Evolutionary conservation across 2,888 invertebrate genomes (phyloP), one percentile per base, ranked within the genome.

Genomic region (Leucania comma): DNA sequence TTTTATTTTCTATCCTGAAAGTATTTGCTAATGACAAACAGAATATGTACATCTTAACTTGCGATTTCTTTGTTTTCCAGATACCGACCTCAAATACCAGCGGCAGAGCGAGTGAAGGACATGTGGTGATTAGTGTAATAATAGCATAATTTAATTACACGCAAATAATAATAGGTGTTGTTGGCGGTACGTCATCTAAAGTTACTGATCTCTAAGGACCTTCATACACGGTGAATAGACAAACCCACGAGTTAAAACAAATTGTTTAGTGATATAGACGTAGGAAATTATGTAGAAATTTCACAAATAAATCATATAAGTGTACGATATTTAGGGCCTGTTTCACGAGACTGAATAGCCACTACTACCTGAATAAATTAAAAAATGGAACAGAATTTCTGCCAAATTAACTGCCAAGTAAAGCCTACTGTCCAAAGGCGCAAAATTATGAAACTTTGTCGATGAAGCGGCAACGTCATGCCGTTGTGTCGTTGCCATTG

Each of bases 51-150:
- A n/a, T 22, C 12, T 12, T 38, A 26, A 67, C 22, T 8, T 12
- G 4, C 38, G 17, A 22, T 65, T 24, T 67, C 10, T 38, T 63
- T 70, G 54, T 64, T 76, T 91, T 88, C 4, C 92, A 96, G 96
- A 86, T 95, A 94, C 85, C 94, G 96, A 66, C 95, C 95, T 57
- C 95, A 96, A 84, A 89, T 95, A 82, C 95, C 96, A 46, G 93
- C 95, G 14, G 88, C 95, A 24, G 96, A 96, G 85, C 92, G 96
- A 88, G 93, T 96, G 32, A 96, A 96, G 85, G 96, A 96, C 73
- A 96, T 96, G 96, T 96, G 96, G 96, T 96, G 93, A 96, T 82
- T 75, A 72, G 69, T 80, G 77, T 79, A 78, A 60, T 64, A 72
- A 32, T 87, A 86, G 80, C 69, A 73, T 78, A 85, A 83, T 84